These are phyloP conservation scores for Drosophila mauritiana DNA, from an alignment of 1,140 invertebrate genomes.

Conservation along the genomic window DNA sequence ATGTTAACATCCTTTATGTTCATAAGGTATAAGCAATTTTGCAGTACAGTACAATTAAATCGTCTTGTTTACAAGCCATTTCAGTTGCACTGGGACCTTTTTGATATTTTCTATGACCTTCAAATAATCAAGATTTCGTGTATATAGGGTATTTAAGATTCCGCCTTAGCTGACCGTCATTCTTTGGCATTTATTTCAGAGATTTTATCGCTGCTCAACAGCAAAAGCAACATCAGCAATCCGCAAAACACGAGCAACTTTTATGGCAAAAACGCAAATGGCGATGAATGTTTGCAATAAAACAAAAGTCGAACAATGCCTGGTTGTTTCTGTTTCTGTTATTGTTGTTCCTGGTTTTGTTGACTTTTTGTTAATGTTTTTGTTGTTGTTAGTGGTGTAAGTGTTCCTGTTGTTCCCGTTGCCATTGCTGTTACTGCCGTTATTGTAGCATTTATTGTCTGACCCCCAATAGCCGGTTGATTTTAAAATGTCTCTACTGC, in stretches of 20 bases:
- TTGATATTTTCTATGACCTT: too few species aligned
- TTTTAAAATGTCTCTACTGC: conserved; percentile 28
- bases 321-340: conserved; percentile 25
- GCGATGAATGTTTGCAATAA: conserved; percentile 78
- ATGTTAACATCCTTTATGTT: too few species aligned
- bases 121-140: too few species aligned
- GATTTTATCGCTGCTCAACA: conserved; percentile 66
- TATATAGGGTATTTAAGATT: conserved; percentile 37
- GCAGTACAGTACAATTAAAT: too few species aligned
- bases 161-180: conserved; percentile 2
- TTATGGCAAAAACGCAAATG: conserved; percentile 76
- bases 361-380: conserved; percentile 2
- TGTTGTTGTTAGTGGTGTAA: conserved; percentile 12
- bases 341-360: conserved; percentile 17
- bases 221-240: conserved; percentile 44
- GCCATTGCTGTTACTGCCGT: conserved; percentile 12
- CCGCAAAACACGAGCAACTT: conserved; percentile 53
- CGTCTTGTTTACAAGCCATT: too few species aligned
- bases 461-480: conserved; percentile 46
- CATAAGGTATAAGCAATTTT: too few species aligned
- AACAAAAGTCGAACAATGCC: conserved; percentile 74
- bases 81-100: too few species aligned
- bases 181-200: conserved; percentile 45
- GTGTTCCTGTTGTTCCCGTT: conserved; percentile 25
- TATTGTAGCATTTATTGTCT: conserved; percentile 30